These are phyloP conservation scores for Oikopleura dioica DNA, from an alignment of 23 tunicate genomes.

Conservation along the genomic window DNA sequence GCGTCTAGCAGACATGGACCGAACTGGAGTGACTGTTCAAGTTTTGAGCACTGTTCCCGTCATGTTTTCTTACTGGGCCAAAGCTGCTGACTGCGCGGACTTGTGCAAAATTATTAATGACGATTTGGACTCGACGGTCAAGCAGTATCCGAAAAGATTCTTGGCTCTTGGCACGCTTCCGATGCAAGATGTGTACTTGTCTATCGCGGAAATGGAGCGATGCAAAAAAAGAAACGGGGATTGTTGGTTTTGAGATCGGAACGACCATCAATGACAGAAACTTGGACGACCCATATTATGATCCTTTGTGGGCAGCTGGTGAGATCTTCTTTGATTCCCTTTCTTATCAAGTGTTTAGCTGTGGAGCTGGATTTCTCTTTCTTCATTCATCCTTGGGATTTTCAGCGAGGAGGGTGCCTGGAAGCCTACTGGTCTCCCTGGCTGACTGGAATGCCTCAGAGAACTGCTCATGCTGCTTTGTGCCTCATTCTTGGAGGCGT, in stretches of 20 bases:
- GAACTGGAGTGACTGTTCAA: conserved; percentile 60
- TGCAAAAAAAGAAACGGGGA: conserved; percentile 37
- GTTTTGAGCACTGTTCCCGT: conserved; percentile 81
- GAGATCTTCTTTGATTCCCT: background rate
- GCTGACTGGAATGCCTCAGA: conserved; percentile 78
- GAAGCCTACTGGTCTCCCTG: conserved; percentile 66
- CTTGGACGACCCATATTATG: conserved; percentile 33
- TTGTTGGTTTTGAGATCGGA: conserved; percentile 70
- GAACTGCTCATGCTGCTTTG: conserved; percentile 38
- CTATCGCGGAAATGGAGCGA: conserved; percentile 44
- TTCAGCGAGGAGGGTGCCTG: conserved; percentile 53
- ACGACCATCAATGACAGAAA: conserved; percentile 74
- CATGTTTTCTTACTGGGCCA: conserved; percentile 88
- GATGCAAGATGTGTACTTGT: conserved; percentile 50
- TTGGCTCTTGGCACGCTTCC: conserved; percentile 70
- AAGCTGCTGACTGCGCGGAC: conserved; percentile 46
- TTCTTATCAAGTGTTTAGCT: conserved; percentile 18
- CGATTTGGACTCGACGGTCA: conserved; percentile 21
- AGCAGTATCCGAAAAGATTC: conserved; percentile 56
- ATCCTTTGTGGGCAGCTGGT: conserved; percentile 32
- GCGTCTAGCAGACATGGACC: conserved; percentile 63
- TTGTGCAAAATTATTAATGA: conserved; percentile 40
- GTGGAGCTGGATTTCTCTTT: conserved; percentile 32
- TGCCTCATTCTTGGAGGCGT: conserved; percentile 61
- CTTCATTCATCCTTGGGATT: conserved; percentile 95